Evolutionary conservation across 2,113 vertebrate genomes (phyloP), one percentile per base, ranked within the genome.

Genomic region (Rhinolophus sinicus): DNA sequence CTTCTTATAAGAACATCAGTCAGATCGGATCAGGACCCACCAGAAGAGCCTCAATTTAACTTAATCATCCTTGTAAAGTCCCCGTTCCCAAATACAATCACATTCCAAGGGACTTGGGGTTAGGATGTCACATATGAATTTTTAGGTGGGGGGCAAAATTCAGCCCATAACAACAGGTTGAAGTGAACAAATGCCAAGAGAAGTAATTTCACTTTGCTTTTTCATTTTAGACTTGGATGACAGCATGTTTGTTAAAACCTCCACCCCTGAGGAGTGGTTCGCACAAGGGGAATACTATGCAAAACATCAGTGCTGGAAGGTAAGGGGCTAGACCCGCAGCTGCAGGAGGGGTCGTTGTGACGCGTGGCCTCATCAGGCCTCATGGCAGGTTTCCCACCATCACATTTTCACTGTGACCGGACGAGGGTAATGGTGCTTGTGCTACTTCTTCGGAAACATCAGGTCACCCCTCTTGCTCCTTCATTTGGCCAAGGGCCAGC

Each of bases 261-360:
- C 99, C 7, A 99, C 98, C 69, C 97, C 98, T 22, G 97, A 97
- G 88, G 99, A 99, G 69, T 99, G 99, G 99, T 98, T 99, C 47
- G 97, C 97, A 6, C 98, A 98, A 93, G 99, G 99, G 93, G 99
- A 99, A 21, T 99, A 99, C 90, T 99, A 99, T 3, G 98, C 99
- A 69, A 99, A 98, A 81, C 99, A 99, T 95, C 98, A 99, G 89
- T 99, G 98, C 95, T 99, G 99, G 99, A 99, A 99, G 98, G 99
- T 99, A 98, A 90, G 96, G 70, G 33, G 33, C 58, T 30, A 28
- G 58, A 8, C 38, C 38, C 1, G 60, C 40, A 33, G 52, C 22
- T 47, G 4, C 19, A 13, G 54, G 4, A 19, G 21, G 50, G 22
- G 15, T 56, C 73, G 38, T 22, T 16, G 38, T 15, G 18, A 33